Evolutionary conservation across 1,140 invertebrate species (phyloP).

Genomic region (Monomorium pharaonis): DNA sequence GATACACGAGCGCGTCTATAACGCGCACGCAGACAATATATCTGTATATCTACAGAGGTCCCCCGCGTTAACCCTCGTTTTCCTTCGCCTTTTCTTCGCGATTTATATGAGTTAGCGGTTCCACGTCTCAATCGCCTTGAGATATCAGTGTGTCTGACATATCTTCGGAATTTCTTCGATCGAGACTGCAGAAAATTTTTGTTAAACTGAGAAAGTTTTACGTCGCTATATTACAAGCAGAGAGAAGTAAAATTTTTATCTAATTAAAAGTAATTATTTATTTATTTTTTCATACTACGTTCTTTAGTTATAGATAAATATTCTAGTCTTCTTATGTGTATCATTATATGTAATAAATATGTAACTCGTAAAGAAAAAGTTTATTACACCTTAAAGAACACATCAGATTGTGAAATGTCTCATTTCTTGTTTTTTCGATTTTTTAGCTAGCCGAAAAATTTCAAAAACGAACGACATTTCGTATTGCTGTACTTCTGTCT

Average conservation of each 20-base stretch:
- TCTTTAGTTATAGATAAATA: neutral
- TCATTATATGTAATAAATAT: too few relatives aligned
- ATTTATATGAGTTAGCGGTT: neutral
- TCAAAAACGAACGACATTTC: neutral
- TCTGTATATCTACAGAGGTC: conserved; percentile 28
- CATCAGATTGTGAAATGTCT: neutral
- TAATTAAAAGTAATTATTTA: neutral
- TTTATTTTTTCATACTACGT: neutral
- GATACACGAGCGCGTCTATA: conserved; percentile 30
- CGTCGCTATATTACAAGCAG: too few relatives aligned
- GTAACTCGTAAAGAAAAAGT: too few relatives aligned
- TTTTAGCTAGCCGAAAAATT: neutral
- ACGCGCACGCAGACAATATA: conserved; percentile 38
- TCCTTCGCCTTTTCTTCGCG: conserved; percentile 19
- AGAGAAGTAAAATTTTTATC: neutral
- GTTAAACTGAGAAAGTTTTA: neutral
- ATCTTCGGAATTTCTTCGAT: neutral
- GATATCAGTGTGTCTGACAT: neutral
- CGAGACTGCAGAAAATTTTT: neutral
- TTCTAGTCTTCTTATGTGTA: neutral
- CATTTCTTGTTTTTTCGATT: neutral
- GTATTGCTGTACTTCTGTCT: neutral
- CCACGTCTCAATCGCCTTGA: neutral
- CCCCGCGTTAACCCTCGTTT: conserved; percentile 53
- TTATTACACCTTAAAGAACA: neutral